Evolutionary conservation across 2,797 vertebrate genomes (phyloP).

Genomic region (Urosaurus nigricauda): DNA sequence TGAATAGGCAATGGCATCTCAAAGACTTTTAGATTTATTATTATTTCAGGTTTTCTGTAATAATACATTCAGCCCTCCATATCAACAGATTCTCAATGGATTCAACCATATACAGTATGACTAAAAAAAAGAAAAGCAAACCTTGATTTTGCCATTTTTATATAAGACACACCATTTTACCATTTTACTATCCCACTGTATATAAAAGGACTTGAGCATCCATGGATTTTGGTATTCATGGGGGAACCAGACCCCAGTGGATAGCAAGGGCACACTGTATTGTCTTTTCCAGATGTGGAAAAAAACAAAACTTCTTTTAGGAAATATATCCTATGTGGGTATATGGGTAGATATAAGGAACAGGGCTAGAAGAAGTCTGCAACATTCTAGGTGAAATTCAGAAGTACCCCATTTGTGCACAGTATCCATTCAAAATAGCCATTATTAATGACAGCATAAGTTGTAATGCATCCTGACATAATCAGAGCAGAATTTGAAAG

Average conservation of each 20-base stretch:
- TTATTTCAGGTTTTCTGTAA: not conserved
- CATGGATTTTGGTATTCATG: too few relatives aligned
- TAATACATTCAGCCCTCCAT: not conserved
- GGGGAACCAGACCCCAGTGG: too few relatives aligned
- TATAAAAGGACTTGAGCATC: too few relatives aligned
- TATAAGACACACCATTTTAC: too few relatives aligned
- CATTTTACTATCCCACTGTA: too few relatives aligned
- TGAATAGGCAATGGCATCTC: not conserved
- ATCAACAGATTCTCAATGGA: too few relatives aligned
- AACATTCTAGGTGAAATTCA: not conserved
- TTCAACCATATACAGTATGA: too few relatives aligned
- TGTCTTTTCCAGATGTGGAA: not conserved
- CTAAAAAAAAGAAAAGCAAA: too few relatives aligned
- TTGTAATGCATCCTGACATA: not conserved
- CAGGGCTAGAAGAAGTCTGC: not conserved
- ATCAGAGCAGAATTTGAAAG: not conserved
- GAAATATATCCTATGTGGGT: not conserved
- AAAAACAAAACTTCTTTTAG: not conserved
- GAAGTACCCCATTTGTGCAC: not conserved
- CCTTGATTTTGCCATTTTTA: too few relatives aligned
- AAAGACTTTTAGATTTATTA: not conserved
- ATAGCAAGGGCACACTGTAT: too few relatives aligned
- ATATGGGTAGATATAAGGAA: not conserved
- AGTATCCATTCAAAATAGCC: not conserved
- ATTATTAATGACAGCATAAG: not conserved